These are phyloP conservation scores for Dynastes maya DNA, from an alignment of 2,888 invertebrate species.

Conservation along the genomic window DNA sequence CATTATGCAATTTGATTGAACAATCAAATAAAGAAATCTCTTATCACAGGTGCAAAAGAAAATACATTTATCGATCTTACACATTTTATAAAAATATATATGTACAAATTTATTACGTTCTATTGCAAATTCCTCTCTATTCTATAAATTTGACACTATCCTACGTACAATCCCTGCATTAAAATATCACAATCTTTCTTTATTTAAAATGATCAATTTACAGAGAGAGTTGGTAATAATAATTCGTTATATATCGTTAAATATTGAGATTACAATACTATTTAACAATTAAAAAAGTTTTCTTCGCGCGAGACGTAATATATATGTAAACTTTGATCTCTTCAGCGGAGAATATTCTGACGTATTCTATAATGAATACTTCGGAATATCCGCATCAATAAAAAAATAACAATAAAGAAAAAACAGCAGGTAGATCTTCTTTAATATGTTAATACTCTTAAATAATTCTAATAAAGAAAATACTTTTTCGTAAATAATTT, in stretches of 20 bases:
- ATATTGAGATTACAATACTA: conserved; percentile 15
- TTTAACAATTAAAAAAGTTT: not conserved
- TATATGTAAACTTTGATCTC: too few relatives aligned
- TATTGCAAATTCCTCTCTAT: not conserved
- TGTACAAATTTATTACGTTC: not conserved
- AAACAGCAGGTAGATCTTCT: not conserved
- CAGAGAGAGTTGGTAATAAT: not conserved
- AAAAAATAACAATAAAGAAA: not conserved
- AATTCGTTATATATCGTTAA: not conserved
- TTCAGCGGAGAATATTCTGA: too few relatives aligned
- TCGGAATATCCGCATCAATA: not conserved
- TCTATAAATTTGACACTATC: not conserved
- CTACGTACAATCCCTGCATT: not conserved
- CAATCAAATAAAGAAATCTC: not conserved
- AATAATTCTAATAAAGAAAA: conserved; percentile 17
- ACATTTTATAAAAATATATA: not conserved
- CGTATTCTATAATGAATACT: not conserved
- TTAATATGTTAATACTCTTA: conserved; percentile 14
- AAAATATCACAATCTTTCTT: conserved; percentile 15
- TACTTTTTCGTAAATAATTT: conserved; percentile 4
- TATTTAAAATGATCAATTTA: not conserved
- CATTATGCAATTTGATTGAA: not conserved
- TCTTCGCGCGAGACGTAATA: not conserved
- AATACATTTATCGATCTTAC: not conserved
- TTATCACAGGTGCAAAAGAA: not conserved